Percentiles rank a stretch among this genome's conserved stretches.
Conservation (phyloP, 2,797 vertebrate species). For the Lagocephalus sceleratus region DNA sequence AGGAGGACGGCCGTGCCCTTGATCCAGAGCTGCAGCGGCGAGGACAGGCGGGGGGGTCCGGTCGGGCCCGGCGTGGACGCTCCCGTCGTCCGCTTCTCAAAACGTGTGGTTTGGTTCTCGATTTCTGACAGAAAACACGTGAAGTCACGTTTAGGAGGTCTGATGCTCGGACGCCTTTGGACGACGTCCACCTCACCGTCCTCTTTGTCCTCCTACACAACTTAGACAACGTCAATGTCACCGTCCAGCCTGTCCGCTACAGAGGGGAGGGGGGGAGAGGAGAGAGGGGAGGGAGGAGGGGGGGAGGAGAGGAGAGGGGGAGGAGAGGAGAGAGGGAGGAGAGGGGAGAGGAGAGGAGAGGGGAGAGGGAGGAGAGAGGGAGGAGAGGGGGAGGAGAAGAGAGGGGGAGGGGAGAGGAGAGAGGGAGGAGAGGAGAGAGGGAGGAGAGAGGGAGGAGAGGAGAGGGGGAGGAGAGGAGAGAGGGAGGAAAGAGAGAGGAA, state of each 20-base stretch:
- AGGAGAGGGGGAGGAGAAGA: conserved; percentile 12
- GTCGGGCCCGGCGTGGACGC: too few species aligned
- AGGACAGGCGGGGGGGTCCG: too few species aligned
- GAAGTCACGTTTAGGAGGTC: too few species aligned
- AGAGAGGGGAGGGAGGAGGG: conserved; percentile 17
- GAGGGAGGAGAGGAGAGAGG: not conserved
- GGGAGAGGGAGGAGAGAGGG: conserved; percentile 1
- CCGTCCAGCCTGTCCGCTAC: conserved; percentile 39
- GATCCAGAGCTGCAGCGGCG: conserved; percentile 30
- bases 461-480: too few species aligned
- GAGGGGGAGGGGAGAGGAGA: conserved; percentile 3
- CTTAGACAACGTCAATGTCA: conserved; percentile 44
- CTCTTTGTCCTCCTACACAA: conserved; percentile 33
- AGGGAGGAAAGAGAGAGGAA: conserved; percentile 3
- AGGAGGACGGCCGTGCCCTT: conserved; percentile 62
- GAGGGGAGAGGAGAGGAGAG: too few species aligned
- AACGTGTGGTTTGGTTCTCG: too few species aligned
- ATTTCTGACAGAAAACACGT: too few species aligned
- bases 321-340: too few species aligned
- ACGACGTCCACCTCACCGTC: conserved; percentile 47
- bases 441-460: too few species aligned
- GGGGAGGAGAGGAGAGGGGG: not conserved
- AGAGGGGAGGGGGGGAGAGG: conserved; percentile 29
- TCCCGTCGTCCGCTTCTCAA: too few species aligned
- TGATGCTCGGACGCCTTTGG: conserved; percentile 18